These are phyloP conservation scores for Eurosta solidaginis DNA, from an alignment of 1,140 invertebrate genomes.

Conservation along the genomic window DNA sequence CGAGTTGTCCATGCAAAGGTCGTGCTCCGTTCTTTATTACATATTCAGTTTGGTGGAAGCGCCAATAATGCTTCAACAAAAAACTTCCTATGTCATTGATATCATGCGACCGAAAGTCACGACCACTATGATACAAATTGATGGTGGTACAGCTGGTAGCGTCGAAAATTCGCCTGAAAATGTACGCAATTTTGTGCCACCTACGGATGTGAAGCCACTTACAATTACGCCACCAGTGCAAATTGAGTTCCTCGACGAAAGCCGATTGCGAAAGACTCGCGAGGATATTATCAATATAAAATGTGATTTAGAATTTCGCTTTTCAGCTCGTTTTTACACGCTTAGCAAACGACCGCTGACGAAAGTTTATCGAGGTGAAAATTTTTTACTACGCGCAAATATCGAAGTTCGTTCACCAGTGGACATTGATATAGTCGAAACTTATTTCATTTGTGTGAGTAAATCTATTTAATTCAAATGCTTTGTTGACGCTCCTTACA, in stretches of 20 bases:
- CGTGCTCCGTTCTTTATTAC: slow-evolving; percentile 50
- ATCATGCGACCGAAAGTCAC: slow-evolving; percentile 39
- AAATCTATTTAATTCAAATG: not conserved
- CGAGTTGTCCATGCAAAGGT: slow-evolving; percentile 49
- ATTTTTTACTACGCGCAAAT: slow-evolving; percentile 54
- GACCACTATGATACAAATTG: slow-evolving; percentile 32
- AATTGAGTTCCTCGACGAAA: slow-evolving; percentile 55
- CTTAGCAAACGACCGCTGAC: slow-evolving; percentile 47
- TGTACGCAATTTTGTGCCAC: slow-evolving; percentile 20
- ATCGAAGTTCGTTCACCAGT: slow-evolving; percentile 47
- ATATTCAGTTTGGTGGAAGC: slow-evolving; percentile 52
- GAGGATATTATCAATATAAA: slow-evolving; percentile 47
- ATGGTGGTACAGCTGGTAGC: slow-evolving; percentile 41
- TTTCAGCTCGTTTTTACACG: slow-evolving; percentile 51
- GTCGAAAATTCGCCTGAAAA: slow-evolving; percentile 52
- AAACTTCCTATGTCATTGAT: slow-evolving; percentile 53
- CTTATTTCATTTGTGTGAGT: slow-evolving; percentile 60
- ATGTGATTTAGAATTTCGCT: slow-evolving; percentile 52
- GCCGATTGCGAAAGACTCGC: slow-evolving; percentile 50
- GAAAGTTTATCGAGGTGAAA: slow-evolving; percentile 53
- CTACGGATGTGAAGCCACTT: not conserved
- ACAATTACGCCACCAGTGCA: slow-evolving; percentile 44
- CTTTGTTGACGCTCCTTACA: not conserved
- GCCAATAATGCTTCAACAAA: slow-evolving; percentile 51
- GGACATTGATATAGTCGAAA: slow-evolving; percentile 56